Conservation (phyloP, 2,113 vertebrate species). For the Acrocephalus arundinaceus region DNA sequence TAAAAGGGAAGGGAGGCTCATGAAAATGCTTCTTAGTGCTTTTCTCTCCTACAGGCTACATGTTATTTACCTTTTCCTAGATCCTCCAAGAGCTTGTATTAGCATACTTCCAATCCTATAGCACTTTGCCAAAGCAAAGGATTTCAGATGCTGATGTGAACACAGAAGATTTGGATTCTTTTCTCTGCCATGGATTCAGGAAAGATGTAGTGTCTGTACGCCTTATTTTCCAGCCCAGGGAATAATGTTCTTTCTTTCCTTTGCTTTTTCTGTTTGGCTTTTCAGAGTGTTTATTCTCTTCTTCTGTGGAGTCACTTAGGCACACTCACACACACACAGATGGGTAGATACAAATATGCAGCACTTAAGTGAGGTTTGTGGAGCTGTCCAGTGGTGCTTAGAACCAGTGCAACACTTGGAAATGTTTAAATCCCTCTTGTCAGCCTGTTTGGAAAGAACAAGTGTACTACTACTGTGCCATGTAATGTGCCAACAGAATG, state of each 20-base stretch:
- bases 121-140: neutral
- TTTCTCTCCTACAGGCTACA: neutral
- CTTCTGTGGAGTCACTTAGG: neutral
- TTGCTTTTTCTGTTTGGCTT: neutral
- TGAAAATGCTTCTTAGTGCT: neutral
- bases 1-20: neutral
- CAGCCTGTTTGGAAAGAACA: neutral
- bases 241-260: neutral
- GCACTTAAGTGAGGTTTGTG: neutral
- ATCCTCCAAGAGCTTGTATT: neutral
- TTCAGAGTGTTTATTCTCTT: neutral
- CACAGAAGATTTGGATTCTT: neutral
- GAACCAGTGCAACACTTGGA: neutral
- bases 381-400: neutral
- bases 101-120: neutral
- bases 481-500: neutral
- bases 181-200: neutral
- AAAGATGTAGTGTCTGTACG: neutral
- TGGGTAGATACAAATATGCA: neutral
- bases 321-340: neutral
- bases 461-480: neutral
- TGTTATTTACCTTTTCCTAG: slow-evolving; percentile 12
- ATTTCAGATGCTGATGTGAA: neutral
- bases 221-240: neutral
- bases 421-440: neutral